Evolutionary conservation across 1,140 invertebrate species (phyloP), one percentile per base, ranked within the genome.

Genomic region (Drosophila prosaltans): DNA sequence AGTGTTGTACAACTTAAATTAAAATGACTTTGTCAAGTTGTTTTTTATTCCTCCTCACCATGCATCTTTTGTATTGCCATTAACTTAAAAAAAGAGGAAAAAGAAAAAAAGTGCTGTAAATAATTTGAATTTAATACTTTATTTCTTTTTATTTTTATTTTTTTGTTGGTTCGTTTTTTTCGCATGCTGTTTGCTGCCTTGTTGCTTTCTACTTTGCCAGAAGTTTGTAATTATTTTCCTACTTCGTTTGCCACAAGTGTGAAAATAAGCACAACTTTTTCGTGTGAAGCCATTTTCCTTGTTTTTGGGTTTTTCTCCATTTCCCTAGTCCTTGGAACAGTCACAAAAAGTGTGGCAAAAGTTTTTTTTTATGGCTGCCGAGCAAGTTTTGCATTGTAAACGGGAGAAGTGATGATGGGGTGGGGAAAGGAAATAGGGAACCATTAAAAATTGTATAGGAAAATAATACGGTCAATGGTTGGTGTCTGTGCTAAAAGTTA

Each of bases 141-240:
- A 68, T 85, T 71, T 54, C 55, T 16, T 64, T 48, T 58, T 30
- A 21, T 60, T 76, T 45, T 79, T 51, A 71, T 57, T 61, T 71
- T 58, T 55, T 16, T 40, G 40, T 32, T 65, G 9, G 63, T 51
- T 54, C 36, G 40, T 60, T n/a, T 45, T 82, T 51, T 75, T 60
- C 58, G n/a, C n/a, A 5, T 51, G 45, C 21, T 51, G 45, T 51
- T 51, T 51, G 45, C 45, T 51, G 45, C 45, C 45, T 51, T 51
- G 21, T 51, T 51, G 45, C 45, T 51, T 51, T 51, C 61, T 65
- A 68, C 68, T 69, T 76, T 61, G 40, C 45, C 72, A 51, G 40
- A 83, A 88, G 80, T 88, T 89, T 83, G 84, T 89, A 88, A 88
- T 88, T 88, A 88, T 88, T 88, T 88, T 89, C 77, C 78, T 77